Evolutionary conservation across 2,888 invertebrate species (phyloP), one percentile per base, ranked within the genome.

Genomic region (Adineta ricciae): DNA sequence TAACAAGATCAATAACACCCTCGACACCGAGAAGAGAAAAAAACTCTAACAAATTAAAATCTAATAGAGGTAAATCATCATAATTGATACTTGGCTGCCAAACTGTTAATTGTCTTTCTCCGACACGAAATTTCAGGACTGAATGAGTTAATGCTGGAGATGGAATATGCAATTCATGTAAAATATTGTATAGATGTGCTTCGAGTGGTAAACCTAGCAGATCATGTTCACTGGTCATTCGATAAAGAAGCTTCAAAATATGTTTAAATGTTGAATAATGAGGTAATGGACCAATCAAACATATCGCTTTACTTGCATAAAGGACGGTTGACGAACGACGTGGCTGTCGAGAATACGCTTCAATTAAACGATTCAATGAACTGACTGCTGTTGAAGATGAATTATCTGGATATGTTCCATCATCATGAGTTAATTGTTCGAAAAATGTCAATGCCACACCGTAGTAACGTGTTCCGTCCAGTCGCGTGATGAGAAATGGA

Each of bases 361-460:
- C 64, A 64, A 64, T 64, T 64, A 64, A 64, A n/a, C n/a, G 64
- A 64, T 64, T 64, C 16, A 64, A 64, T 27, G 64, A 64, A 32
- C 5, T 64, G 16, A 64, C 4, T 32, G 64, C 27, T 64, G 64
- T 46, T 46, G 46, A 64, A 16, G 64, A 64, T 32, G 64, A 64
- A 73, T 36, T 16, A 24, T 38, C 24, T 8, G 73, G 27, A 73
- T 3, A 41, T n/a, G 7, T 38, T 38, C 38, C 73, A 41, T 73
- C 73, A 24, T 94, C 92, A 91, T 96, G 96, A 86, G 94, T 93
- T 87, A 97, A 96, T 92, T 96, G 96, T 92, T 99, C 99, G 92
- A 94, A 97, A 91, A 98, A 98, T 32, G 96, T 94, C 88, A 96
- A 93, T 89, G 95, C 95, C 89, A 96, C 96, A 86, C 99, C 99